These are phyloP conservation scores for Danaus melanippus DNA, from an alignment of 1,140 invertebrate genomes.

Conservation along the genomic window DNA sequence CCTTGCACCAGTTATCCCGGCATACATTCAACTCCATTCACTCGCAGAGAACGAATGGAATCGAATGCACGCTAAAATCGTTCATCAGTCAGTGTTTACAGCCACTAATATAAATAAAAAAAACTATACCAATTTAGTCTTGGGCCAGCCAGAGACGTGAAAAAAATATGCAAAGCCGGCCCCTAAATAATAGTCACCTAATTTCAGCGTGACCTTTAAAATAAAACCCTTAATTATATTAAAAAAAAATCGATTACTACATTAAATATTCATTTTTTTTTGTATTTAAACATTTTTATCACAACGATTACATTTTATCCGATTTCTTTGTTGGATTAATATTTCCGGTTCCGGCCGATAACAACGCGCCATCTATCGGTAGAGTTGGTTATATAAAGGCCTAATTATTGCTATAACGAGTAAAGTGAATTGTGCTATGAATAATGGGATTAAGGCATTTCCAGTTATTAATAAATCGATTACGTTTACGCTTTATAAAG, in stretches of 20 bases:
- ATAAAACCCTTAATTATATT: conserved; percentile 1
- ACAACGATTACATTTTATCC: background rate
- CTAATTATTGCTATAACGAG: too few relatives aligned
- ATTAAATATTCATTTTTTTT: conserved; percentile 10
- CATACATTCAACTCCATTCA: background rate
- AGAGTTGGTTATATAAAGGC: too few relatives aligned
- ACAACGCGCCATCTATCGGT: too few relatives aligned
- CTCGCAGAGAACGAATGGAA: too few relatives aligned
- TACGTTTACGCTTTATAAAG: too few relatives aligned
- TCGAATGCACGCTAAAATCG: too few relatives aligned
- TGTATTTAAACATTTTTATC: conserved; percentile 9
- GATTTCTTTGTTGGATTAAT: background rate
- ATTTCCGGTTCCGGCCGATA: background rate
- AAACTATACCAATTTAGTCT: conserved; percentile 8
- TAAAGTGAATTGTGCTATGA: too few relatives aligned
- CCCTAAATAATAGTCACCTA: conserved; percentile 1
- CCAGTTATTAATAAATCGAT: too few relatives aligned
- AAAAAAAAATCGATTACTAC: conserved; percentile 3
- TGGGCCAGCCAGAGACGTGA: conserved; percentile 12
- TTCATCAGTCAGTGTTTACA: conserved; percentile 1
- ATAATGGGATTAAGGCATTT: too few relatives aligned
- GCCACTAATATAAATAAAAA: conserved; percentile 9
- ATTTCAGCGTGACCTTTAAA: too few relatives aligned
- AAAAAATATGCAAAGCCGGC: conserved; percentile 13
- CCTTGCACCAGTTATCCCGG: background rate